These are phyloP conservation scores for Crambe crambe DNA, from an alignment of 37 sponge, comb jelly and placozoan species.

Conservation along the genomic window DNA sequence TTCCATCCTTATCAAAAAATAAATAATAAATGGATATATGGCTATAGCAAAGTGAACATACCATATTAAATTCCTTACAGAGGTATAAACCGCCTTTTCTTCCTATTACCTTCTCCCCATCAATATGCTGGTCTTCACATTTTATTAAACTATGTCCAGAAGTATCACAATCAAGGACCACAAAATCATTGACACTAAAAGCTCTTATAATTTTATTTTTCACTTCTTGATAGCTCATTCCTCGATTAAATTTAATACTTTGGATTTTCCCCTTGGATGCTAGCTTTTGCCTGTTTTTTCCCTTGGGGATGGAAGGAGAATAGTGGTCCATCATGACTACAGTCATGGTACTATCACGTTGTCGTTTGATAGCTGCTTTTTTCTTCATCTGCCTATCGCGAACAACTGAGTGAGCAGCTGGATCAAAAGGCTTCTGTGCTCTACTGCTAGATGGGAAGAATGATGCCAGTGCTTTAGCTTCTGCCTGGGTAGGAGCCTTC, in stretches of 20 bases:
- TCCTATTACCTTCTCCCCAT: neutral
- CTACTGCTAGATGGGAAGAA: conserved; percentile 6
- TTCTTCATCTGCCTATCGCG: neutral
- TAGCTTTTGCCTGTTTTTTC: conserved; percentile 2
- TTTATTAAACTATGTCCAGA: neutral
- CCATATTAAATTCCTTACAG: neutral
- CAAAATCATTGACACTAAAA: neutral
- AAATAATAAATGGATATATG: too few relatives aligned
- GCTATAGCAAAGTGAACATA: neutral
- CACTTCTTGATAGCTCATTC: neutral
- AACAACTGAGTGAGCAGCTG: neutral
- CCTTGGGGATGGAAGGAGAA: neutral
- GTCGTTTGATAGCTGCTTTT: neutral
- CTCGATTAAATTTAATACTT: neutral
- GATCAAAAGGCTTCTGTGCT: neutral
- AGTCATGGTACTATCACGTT: neutral
- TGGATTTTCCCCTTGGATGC: neutral
- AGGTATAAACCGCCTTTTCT: neutral
- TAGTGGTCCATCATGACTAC: neutral
- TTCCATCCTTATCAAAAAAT: too few relatives aligned
- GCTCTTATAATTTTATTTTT: neutral
- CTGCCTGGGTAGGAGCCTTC: neutral
- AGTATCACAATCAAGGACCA: neutral
- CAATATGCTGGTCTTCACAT: neutral
- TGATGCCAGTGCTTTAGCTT: conserved; percentile 3